Base-by-base conservation (phyloP, 2,888 invertebrate species). In the Caenorhabditis macrosperma region DNA sequence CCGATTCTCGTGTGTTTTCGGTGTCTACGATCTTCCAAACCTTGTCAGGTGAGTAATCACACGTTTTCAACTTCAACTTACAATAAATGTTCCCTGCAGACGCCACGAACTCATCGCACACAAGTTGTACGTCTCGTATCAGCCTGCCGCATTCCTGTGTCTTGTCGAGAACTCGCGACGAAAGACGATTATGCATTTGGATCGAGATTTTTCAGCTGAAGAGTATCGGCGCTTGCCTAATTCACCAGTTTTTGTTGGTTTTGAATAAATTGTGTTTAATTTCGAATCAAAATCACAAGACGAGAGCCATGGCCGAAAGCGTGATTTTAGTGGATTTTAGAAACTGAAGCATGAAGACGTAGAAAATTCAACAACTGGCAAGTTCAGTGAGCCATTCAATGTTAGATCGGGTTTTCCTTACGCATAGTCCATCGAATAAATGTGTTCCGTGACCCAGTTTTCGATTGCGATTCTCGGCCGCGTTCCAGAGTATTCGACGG, bases 121-220 rank as follows among this genome's bases (percentile, higher is more conserved):
- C 76, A 82, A 82, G 44, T 60, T 82, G 12, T 82, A 82, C 72
- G 35, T 81, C 48, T 63, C 72, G 24, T 82, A 55, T 52, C 80
- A 82, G 38, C 80, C 82, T 1, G 81, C 81, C 15, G 75, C 82
- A 15, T 81, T 79, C 54, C 20, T 82, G 33, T 82, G 82, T 50
- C 59, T 78, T 12, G 57, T 81, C n/a, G 59, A 57, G n/a, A 64
- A 71, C 24, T 17, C 71, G 0, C 50, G 77, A 46, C 7, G 46
- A 17, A 78, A 69, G 20, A 10, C 57, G 9, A 54, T 46, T 33
- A 63, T 38, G 9, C 1, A 3, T 12, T 35, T 46, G 12, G 52
- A 69, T 2, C 4, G 22, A 12, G 55, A 54, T 12, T 60, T 60
- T 26, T 20, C 26, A 9, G 57, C 68, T 0, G 68, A 59, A 5